Percentiles rank a stretch among this genome's conserved stretches.
These are phyloP conservation scores for Hecatera dysodea DNA, from an alignment of 2,888 invertebrate species.

Conservation along the genomic window DNA sequence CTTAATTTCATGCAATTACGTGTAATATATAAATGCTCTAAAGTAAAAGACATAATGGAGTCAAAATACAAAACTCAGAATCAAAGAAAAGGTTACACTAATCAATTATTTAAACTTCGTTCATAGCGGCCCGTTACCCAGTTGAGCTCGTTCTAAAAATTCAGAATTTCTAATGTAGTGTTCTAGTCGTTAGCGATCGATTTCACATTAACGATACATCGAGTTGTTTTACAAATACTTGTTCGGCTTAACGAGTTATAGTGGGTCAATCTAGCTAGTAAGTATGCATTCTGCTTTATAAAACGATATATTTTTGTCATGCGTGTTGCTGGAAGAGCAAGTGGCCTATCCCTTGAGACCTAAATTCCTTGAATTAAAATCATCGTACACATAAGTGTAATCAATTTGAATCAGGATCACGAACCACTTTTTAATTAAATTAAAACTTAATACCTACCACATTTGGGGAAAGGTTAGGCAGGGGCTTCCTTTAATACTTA, in stretches of 20 bases:
- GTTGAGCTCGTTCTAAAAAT: not conserved
- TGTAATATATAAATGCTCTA: not conserved
- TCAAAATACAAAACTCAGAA: not conserved
- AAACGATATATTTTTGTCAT: not conserved
- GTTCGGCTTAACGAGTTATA: not conserved
- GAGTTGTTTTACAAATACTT: not conserved
- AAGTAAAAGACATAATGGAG: not conserved
- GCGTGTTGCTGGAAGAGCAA: not conserved
- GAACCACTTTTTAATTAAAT: too few species aligned
- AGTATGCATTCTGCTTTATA: not conserved
- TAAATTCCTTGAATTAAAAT: too few species aligned
- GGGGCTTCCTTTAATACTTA: too few species aligned
- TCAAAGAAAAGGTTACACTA: not conserved
- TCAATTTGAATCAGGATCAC: too few species aligned
- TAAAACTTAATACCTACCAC: too few species aligned
- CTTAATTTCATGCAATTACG: not conserved
- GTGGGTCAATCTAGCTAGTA: not conserved
- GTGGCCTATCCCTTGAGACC: too few species aligned
- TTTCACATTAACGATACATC: not conserved
- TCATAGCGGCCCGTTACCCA: not conserved
- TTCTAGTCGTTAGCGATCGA: not conserved
- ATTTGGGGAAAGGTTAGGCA: too few species aligned
- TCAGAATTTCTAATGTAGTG: not conserved
- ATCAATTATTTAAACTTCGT: not conserved
- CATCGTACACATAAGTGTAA: too few species aligned